Conservation (phyloP, 2,888 invertebrate genomes). For the Megaustenia siamemsis region DNA sequence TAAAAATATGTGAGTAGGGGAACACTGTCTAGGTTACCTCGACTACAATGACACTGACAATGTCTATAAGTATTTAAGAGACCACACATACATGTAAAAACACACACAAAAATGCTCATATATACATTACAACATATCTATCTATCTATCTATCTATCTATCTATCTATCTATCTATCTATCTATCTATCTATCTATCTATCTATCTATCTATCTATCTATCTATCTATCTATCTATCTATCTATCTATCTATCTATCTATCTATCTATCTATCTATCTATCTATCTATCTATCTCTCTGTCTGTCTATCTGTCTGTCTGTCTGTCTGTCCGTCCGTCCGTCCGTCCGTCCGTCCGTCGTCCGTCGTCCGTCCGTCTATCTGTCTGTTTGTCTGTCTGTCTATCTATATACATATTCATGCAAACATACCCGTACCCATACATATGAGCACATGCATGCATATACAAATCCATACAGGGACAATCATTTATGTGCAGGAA, state of each 20-base stretch:
- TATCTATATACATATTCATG: slow-evolving; percentile 15
- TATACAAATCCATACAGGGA: too few species aligned
- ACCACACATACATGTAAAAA: not conserved
- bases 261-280: slow-evolving; percentile 26
- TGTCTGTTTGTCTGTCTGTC: slow-evolving; percentile 32
- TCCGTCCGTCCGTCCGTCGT: slow-evolving; percentile 12
- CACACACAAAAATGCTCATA: too few species aligned
- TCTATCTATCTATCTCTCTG: slow-evolving; percentile 27
- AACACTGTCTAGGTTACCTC: too few species aligned
- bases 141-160: slow-evolving; percentile 6
- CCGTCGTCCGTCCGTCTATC: slow-evolving; percentile 17
- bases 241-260: slow-evolving; percentile 23
- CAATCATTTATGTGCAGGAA: too few species aligned
- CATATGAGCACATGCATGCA: too few species aligned
- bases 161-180: slow-evolving; percentile 6
- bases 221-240: slow-evolving; percentile 15
- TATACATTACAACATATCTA: not conserved
- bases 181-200: slow-evolving; percentile 6
- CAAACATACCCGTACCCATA: too few species aligned
- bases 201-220: slow-evolving; percentile 10
- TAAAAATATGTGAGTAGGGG: too few species aligned
- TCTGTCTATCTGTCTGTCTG: slow-evolving; percentile 34
- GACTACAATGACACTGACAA: too few species aligned
- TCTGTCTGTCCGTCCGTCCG: slow-evolving; percentile 25
- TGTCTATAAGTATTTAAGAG: too few species aligned